Conservation (phyloP, 2,113 vertebrate species). For the Eulemur rufifrons region DNA sequence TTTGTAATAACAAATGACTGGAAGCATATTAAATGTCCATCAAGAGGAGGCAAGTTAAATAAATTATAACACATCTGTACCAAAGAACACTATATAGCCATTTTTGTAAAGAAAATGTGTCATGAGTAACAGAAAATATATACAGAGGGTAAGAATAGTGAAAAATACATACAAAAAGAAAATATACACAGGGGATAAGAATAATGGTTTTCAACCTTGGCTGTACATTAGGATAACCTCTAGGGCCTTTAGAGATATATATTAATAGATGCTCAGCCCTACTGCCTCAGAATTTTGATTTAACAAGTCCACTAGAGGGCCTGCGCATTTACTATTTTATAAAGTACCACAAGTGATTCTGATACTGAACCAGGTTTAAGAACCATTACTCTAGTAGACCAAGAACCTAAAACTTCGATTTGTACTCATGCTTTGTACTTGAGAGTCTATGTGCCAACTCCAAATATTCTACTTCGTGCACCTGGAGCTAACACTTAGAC, state of each 20-base stretch:
- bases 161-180: not conserved
- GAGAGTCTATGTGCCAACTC: conserved; percentile 20
- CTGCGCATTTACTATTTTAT: not conserved
- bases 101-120: not conserved
- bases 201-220: not conserved
- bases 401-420: not conserved
- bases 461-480: conserved; percentile 47
- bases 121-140: not conserved
- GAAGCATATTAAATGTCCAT: conserved; percentile 8
- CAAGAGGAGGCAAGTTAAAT: not conserved
- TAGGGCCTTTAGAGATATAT: not conserved
- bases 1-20: not conserved
- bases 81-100: not conserved
- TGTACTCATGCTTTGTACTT: not conserved
- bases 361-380: not conserved
- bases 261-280: not conserved
- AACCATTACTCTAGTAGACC: not conserved
- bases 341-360: conserved; percentile 22
- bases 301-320: not conserved
- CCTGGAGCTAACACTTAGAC: conserved; percentile 62
- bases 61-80: not conserved
- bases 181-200: not conserved
- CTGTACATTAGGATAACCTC: not conserved
- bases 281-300: not conserved
- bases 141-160: not conserved